Percentiles rank a stretch among this genome's conserved stretches.
phyloP scores from a whole-genome alignment of 2,113 vertebrate genomes.

The Syngnathus typhle region DNA sequence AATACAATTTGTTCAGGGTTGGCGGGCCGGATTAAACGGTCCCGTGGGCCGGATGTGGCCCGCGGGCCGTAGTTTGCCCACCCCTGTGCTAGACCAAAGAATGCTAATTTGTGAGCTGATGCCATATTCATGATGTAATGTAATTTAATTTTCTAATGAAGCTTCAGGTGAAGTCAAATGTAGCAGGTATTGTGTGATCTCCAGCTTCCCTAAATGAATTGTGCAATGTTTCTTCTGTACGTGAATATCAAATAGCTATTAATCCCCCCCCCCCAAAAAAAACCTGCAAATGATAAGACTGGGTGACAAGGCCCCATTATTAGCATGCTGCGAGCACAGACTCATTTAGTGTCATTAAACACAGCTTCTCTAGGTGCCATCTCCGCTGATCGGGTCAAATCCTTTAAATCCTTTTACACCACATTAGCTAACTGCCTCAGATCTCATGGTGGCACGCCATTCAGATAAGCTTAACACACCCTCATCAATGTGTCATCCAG shows the following conservation, averaged over 20 bases:
- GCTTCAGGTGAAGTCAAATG: constrained; percentile 1
- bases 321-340: constrained; percentile 51
- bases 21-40: too few relatives aligned
- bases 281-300: constrained; percentile 34
- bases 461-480: constrained; percentile 53
- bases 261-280: neutral
- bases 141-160: neutral
- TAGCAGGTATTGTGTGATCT: neutral
- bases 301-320: constrained; percentile 42
- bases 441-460: constrained; percentile 49
- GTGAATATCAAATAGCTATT: constrained; percentile 22
- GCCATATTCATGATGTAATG: neutral
- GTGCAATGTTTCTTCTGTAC: constrained; percentile 5
- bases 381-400: constrained; percentile 63
- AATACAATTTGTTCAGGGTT: too few relatives aligned
- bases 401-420: constrained; percentile 67
- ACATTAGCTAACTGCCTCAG: constrained; percentile 62
- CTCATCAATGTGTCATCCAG: constrained; percentile 49
- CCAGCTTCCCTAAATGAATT: constrained; percentile 2
- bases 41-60: too few relatives aligned
- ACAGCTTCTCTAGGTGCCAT: constrained; percentile 53
- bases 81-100: neutral
- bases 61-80: too few relatives aligned
- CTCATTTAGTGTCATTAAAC: constrained; percentile 64
- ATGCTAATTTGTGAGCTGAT: neutral